These are phyloP conservation scores for Lordiphosa fenestrarum DNA, from an alignment of 2,888 invertebrate genomes.

Conservation along the genomic window DNA sequence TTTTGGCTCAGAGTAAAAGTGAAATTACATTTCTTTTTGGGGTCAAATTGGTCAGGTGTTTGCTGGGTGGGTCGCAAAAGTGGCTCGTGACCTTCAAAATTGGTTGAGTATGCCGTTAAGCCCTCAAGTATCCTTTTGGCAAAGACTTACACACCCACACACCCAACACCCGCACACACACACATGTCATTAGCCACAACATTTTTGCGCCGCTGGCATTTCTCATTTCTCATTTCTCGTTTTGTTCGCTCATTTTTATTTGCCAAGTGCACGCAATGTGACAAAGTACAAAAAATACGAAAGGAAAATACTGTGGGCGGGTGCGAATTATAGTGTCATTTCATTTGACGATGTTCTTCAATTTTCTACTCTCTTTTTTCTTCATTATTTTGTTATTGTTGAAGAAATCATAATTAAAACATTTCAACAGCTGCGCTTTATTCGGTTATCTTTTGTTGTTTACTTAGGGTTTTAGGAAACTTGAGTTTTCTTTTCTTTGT, in stretches of 20 bases:
- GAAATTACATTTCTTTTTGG: conserved; percentile 49
- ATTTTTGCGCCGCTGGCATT: conserved; percentile 50
- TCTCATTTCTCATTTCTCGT: conserved; percentile 30
- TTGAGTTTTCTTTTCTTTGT: too few relatives aligned
- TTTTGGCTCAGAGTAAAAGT: conserved; percentile 27
- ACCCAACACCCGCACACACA: conserved; percentile 16
- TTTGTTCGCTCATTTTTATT: conserved; percentile 50
- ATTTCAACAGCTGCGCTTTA: too few relatives aligned
- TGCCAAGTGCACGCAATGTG: conserved; percentile 67
- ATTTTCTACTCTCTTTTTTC: too few relatives aligned
- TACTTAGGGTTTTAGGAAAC: too few relatives aligned
- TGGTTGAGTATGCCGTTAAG: conserved; percentile 50
- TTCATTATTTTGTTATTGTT: too few relatives aligned
- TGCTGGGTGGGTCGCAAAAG: conserved; percentile 31
- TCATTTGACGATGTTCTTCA: too few relatives aligned
- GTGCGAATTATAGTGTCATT: too few relatives aligned
- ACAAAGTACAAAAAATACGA: conserved; percentile 30
- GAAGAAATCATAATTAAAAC: too few relatives aligned
- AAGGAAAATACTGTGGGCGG: too few relatives aligned
- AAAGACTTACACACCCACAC: conserved; percentile 23
- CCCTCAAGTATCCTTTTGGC: conserved; percentile 61
- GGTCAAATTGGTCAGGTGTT: conserved; percentile 58
- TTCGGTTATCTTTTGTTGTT: too few relatives aligned
- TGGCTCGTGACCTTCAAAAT: conserved; percentile 60
- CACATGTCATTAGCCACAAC: conserved; percentile 62